These are phyloP conservation scores for Agonum fuliginosum DNA, from an alignment of 2,888 invertebrate genomes.

Conservation along the genomic window DNA sequence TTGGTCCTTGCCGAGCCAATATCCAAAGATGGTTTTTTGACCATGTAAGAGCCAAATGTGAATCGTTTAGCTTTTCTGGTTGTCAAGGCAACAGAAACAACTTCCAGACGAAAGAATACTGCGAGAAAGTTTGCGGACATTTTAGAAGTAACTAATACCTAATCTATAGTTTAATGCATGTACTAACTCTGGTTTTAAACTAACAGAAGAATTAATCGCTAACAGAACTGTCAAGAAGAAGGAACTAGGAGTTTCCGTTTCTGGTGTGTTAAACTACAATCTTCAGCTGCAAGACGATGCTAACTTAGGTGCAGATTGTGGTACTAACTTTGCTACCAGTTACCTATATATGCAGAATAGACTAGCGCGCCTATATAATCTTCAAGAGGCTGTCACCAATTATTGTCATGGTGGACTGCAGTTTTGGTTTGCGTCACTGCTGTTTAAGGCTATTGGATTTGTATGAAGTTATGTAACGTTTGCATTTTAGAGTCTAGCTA, in stretches of 20 bases:
- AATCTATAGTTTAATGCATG: neutral
- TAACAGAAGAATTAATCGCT: conserved; percentile 69
- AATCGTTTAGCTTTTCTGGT: conserved; percentile 90
- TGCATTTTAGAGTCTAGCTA: too few species aligned
- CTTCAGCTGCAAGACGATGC: conserved; percentile 67
- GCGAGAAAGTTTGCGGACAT: conserved; percentile 79
- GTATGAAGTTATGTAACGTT: too few species aligned
- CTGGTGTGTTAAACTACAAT: conserved; percentile 67
- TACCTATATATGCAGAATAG: too few species aligned
- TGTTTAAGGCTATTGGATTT: too few species aligned
- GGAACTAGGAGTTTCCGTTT: conserved; percentile 69
- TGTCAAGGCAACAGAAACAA: conserved; percentile 94
- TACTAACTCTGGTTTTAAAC: too few species aligned
- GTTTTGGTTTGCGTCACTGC: too few species aligned
- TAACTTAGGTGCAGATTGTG: conserved; percentile 62
- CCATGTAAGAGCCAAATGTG: conserved; percentile 80
- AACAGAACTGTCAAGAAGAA: conserved; percentile 69
- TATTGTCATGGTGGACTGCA: too few species aligned
- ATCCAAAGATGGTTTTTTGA: conserved; percentile 92
- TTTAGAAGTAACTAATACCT: conserved; percentile 72
- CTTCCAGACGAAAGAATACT: conserved; percentile 84
- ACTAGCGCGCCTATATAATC: too few species aligned
- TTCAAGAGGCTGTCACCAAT: too few species aligned
- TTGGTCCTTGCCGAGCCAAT: conserved; percentile 86
- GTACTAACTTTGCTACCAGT: conserved; percentile 60